Evolutionary conservation across 2,797 vertebrate species (phyloP).

Genomic region (Eremophila alpestris): DNA sequence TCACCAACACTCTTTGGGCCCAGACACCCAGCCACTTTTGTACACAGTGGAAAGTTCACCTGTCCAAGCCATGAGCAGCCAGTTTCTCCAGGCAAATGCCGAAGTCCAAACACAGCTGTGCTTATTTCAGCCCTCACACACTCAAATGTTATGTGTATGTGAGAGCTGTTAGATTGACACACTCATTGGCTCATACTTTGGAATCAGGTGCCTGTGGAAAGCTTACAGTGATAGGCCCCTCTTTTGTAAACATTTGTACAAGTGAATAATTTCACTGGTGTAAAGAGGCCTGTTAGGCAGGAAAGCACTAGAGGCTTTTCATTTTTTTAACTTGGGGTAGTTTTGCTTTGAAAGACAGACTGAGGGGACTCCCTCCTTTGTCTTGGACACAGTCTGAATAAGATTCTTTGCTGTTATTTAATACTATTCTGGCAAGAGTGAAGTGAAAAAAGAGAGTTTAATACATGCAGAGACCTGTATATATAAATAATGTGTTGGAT

Average conservation of each 20-base stretch:
- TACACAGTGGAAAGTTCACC: not conserved
- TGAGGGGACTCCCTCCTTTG: not conserved
- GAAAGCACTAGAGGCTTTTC: not conserved
- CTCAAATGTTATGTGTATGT: not conserved
- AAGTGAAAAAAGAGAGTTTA: not conserved
- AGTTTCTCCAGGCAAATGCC: not conserved
- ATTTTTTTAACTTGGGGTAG: not conserved
- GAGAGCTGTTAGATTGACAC: not conserved
- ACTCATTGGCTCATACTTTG: not conserved
- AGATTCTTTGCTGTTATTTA: not conserved
- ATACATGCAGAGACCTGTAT: not conserved
- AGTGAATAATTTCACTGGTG: not conserved
- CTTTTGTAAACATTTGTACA: not conserved
- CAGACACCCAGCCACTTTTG: not conserved
- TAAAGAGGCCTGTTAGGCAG: not conserved
- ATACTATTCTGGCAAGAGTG: not conserved
- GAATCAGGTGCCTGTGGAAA: not conserved
- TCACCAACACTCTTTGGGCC: not conserved
- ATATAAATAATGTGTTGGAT: not conserved
- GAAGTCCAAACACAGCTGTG: not conserved
- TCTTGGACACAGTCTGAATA: not conserved
- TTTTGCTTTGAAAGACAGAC: not conserved
- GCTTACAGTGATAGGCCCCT: not conserved
- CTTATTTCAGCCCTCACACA: not conserved
- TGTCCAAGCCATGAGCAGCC: not conserved